Evolutionary conservation across 2,888 invertebrate genomes (phyloP).

Genomic region (Lasioglossum morio): DNA sequence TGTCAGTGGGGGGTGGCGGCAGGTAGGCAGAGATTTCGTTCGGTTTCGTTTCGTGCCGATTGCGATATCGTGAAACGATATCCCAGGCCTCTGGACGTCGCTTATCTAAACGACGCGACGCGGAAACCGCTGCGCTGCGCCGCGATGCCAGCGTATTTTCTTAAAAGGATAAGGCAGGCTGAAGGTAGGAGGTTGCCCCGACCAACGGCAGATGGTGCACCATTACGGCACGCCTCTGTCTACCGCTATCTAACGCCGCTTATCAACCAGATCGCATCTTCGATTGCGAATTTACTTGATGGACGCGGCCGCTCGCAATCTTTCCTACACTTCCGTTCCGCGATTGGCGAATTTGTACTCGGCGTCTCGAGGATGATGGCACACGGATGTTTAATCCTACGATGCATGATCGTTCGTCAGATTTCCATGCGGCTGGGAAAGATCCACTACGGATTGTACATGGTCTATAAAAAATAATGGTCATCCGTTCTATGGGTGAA

Average conservation of each 20-base stretch:
- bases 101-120: constrained; percentile 52
- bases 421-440: not conserved
- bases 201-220: constrained; percentile 75
- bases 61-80: constrained; percentile 56
- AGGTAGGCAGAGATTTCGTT: not conserved
- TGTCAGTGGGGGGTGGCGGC: not conserved
- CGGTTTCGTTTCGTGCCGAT: constrained; percentile 51
- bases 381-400: not conserved
- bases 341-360: not conserved
- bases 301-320: not conserved
- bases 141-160: constrained; percentile 46
- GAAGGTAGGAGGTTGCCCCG: constrained; percentile 56
- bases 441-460: too few relatives aligned
- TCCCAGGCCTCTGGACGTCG: constrained; percentile 32
- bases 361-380: not conserved
- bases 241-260: constrained; percentile 3
- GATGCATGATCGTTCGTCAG: not conserved
- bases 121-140: constrained; percentile 16
- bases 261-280: constrained; percentile 22
- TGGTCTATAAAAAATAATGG: too few relatives aligned
- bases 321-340: not conserved
- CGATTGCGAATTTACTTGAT: constrained; percentile 10
- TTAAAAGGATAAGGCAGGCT: constrained; percentile 67
- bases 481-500: too few relatives aligned
- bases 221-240: constrained; percentile 58